Conservation (phyloP, 1,140 invertebrate species). For the Steinernema feltiae region DNA sequence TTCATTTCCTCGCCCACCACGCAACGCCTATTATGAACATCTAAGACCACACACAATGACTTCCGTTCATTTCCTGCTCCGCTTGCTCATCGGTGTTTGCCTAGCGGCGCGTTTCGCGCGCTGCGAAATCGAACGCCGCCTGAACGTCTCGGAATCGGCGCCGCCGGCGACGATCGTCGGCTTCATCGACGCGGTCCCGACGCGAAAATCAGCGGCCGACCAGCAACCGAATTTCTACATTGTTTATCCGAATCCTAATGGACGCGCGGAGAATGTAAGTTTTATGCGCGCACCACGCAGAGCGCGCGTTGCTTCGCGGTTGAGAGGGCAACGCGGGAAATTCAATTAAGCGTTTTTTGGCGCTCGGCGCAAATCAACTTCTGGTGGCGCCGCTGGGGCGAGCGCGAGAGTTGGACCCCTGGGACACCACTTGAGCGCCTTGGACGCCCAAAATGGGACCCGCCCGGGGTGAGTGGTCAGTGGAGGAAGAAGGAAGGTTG, state of each 20-base stretch:
- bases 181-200: background rate
- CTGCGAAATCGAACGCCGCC: background rate
- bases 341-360: constrained; percentile 13
- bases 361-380: constrained; percentile 12
- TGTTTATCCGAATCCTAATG: background rate
- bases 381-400: background rate
- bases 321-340: background rate
- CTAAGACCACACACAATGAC: background rate
- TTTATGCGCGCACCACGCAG: too few species aligned
- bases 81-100: background rate
- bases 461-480: background rate
- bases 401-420: background rate
- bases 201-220: background rate
- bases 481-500: too few species aligned
- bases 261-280: constrained; percentile 5
- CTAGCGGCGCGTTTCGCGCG: background rate
- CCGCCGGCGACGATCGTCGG: background rate
- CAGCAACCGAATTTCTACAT: background rate
- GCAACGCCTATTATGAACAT: background rate
- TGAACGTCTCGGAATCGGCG: background rate
- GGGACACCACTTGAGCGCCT: too few species aligned
- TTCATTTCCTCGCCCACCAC: background rate
- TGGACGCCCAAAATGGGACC: too few species aligned
- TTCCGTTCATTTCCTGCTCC: background rate
- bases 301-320: too few species aligned